Evolutionary conservation across 2,797 vertebrate species (phyloP).

Genomic region (Novumbra hubbsi): DNA sequence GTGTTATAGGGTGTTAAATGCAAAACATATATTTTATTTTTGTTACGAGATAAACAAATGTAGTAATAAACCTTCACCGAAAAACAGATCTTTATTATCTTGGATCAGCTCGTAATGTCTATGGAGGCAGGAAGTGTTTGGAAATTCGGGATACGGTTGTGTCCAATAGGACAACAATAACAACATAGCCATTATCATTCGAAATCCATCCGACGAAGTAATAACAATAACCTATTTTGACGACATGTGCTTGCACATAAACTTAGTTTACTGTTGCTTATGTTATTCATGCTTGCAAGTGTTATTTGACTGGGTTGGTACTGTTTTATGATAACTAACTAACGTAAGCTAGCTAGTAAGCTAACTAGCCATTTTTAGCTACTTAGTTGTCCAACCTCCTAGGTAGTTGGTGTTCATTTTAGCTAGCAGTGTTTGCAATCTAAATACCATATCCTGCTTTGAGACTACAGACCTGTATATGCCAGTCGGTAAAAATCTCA

Average conservation of each 20-base stretch:
- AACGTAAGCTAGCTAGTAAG: not conserved
- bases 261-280: not conserved
- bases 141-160: not conserved
- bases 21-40: too few species aligned
- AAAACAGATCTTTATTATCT: not conserved
- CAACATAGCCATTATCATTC: not conserved
- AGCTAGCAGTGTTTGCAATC: too few species aligned
- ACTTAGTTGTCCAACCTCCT: too few species aligned
- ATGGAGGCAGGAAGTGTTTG: not conserved
- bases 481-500: too few species aligned
- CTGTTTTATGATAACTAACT: not conserved
- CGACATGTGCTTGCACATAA: not conserved
- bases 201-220: not conserved
- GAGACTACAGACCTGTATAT: too few species aligned
- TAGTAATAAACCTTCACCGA: not conserved
- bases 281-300: not conserved
- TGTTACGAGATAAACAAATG: not conserved
- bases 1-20: too few species aligned
- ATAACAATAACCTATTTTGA: not conserved
- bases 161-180: not conserved
- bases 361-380: constrained; percentile 9
- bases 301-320: not conserved
- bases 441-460: too few species aligned
- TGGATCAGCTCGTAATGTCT: not conserved
- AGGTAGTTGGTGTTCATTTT: too few species aligned